Conservation (phyloP, 1,140 invertebrate genomes). For the Elymnias hypermnestra region DNA sequence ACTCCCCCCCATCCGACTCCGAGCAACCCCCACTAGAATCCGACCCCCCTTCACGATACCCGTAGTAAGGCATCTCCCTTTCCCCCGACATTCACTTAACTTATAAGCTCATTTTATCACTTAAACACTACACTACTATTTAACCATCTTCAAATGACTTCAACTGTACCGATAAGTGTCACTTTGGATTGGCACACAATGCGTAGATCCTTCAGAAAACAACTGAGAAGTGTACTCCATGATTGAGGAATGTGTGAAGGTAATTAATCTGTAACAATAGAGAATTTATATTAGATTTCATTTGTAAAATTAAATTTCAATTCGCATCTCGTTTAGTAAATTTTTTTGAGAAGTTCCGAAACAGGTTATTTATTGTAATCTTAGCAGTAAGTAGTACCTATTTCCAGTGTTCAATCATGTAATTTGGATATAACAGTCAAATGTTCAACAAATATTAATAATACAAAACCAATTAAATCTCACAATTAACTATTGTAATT, state of each 20-base stretch:
- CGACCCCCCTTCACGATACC: slow-evolving; percentile 59
- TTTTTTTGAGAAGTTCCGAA: too few species aligned
- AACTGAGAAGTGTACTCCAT: slow-evolving; percentile 36
- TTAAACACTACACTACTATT: slow-evolving; percentile 51
- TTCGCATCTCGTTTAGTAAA: background rate
- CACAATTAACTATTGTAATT: too few species aligned
- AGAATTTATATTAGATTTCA: slow-evolving; percentile 16
- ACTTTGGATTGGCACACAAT: slow-evolving; percentile 44
- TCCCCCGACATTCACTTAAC: slow-evolving; percentile 58
- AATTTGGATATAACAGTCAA: too few species aligned
- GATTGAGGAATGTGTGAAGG: slow-evolving; percentile 30
- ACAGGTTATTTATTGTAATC: too few species aligned
- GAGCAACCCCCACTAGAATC: slow-evolving; percentile 58
- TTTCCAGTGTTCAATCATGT: too few species aligned
- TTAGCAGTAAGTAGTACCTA: too few species aligned
- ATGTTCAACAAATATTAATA: too few species aligned
- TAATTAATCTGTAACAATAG: slow-evolving; percentile 56
- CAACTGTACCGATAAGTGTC: slow-evolving; percentile 65
- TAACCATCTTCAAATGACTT: slow-evolving; percentile 52
- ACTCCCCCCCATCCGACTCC: slow-evolving; percentile 75
- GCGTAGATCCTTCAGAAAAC: slow-evolving; percentile 35
- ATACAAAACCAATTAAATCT: too few species aligned
- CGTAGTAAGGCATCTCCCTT: slow-evolving; percentile 71
- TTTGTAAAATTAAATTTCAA: background rate
- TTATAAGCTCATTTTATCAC: slow-evolving; percentile 71